Base-by-base conservation (phyloP, 2,113 vertebrate species). In the Siphamia tubifer region DNA sequence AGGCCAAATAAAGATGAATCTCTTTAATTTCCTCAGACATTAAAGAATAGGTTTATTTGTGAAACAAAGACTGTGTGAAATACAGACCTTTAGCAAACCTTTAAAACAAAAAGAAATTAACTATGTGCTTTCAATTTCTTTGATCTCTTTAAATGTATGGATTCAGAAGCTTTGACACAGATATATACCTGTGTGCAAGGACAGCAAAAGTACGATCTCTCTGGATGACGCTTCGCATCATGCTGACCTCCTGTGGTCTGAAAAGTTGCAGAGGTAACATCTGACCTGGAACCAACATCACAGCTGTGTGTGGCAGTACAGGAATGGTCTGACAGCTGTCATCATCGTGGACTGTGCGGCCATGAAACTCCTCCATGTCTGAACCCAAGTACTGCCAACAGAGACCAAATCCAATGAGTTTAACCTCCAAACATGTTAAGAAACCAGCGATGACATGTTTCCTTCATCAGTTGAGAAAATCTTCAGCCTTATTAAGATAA, bases 301-400 rank as follows among this genome's bases (percentile, higher is more conserved):
- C 90, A 23, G 94, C 87, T 1, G 94, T 92, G 38, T 96, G 94
- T 0, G 97, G 95, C 67, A 99, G 92, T 61, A 99, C 96, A 0
- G 98, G 97, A 27, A 99, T 95, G 61, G 92, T 91, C 85, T 95
- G 98, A 71, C 94, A 95, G 86, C 98, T 99, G 90, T 97, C 96
- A 0, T 99, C 98, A 1, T 99, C 98, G 0, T 98, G 96, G 58
- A 99, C 81, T 0, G 98, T 99, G 5, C 98, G 90, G 0, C 98
- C 97, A 0, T 98, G 96, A 71, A 98, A 99, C 89, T 99, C 98
- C 77, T 99, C 97, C 97, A 99, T 99, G 69, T 99, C 97, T 3
- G 93, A 88, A 1, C 98, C 98, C 81, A 99, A 86, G 68, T 99
- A 99, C 97, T 99, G 82, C 8, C 35, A 21, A 3, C 25, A 77